Conservation (phyloP, 1,140 invertebrate species). For the Diuraphis noxia region DNA sequence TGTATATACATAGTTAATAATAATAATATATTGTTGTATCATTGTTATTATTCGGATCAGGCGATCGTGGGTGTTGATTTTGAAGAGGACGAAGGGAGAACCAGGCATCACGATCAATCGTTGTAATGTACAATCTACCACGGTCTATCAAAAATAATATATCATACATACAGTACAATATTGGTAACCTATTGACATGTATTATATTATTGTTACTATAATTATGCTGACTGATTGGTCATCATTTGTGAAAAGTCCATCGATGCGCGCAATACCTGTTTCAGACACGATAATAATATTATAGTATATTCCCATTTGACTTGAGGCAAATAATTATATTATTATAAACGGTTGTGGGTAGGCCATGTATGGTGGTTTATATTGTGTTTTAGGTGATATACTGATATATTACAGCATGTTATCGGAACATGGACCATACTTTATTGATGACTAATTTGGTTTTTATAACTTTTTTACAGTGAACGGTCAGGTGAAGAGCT, state of each 20-base stretch:
- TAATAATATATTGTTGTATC: too few species aligned
- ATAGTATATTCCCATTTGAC: background rate
- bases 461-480: background rate
- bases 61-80: background rate
- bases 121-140: background rate
- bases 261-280: background rate
- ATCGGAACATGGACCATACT: background rate
- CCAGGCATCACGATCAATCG: background rate
- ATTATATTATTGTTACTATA: too few species aligned
- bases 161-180: background rate
- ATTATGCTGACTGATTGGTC: background rate
- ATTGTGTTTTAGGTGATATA: background rate
- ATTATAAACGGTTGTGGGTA: background rate
- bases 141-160: background rate
- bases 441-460: background rate
- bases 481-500: slow-evolving; percentile 28
- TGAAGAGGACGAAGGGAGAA: background rate
- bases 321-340: background rate
- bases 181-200: background rate
- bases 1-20: background rate
- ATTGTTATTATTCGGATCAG: background rate
- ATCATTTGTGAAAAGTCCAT: background rate
- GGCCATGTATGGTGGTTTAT: background rate
- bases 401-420: background rate
- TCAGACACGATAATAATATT: background rate